These are phyloP conservation scores for Enoplosus armatus DNA, from an alignment of 2,797 vertebrate genomes.

Conservation along the genomic window DNA sequence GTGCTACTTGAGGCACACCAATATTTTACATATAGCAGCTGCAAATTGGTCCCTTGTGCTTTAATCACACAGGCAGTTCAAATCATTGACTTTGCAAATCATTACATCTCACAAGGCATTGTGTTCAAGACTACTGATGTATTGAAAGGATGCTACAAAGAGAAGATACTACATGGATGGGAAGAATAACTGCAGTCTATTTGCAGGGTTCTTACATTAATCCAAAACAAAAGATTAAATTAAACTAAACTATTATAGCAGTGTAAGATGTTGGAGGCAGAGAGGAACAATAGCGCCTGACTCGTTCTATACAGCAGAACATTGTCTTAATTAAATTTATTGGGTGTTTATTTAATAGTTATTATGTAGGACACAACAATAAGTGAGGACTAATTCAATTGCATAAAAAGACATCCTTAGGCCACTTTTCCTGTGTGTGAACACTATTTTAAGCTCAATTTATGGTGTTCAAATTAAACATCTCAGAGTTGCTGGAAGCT, in stretches of 20 bases:
- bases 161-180: slow-evolving; percentile 59
- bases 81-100: slow-evolving; percentile 84
- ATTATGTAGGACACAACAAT: slow-evolving; percentile 90
- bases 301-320: slow-evolving; percentile 82
- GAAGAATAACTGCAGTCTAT: slow-evolving; percentile 67
- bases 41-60: slow-evolving; percentile 82
- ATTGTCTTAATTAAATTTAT: slow-evolving; percentile 96
- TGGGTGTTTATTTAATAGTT: slow-evolving; percentile 96
- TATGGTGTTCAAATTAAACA: slow-evolving; percentile 98
- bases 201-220: slow-evolving; percentile 67
- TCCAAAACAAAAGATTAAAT: slow-evolving; percentile 81
- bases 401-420: slow-evolving; percentile 91
- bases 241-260: slow-evolving; percentile 62
- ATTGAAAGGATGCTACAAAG: slow-evolving; percentile 69
- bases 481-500: slow-evolving; percentile 94
- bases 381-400: slow-evolving; percentile 93
- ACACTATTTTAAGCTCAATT: slow-evolving; percentile 92
- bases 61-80: slow-evolving; percentile 78
- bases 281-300: slow-evolving; percentile 85
- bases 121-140: slow-evolving; percentile 70
- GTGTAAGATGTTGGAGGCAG: slow-evolving; percentile 77
- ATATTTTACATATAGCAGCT: slow-evolving; percentile 75
- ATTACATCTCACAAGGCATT: slow-evolving; percentile 76
- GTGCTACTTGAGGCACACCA: slow-evolving; percentile 67
- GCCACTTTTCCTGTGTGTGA: slow-evolving; percentile 91